A percentile compares a stretch with the other conserved stretches of the same genome.
phyloP scores from a whole-genome alignment of 1,140 invertebrate species.

The Cepaea nemoralis region DNA sequence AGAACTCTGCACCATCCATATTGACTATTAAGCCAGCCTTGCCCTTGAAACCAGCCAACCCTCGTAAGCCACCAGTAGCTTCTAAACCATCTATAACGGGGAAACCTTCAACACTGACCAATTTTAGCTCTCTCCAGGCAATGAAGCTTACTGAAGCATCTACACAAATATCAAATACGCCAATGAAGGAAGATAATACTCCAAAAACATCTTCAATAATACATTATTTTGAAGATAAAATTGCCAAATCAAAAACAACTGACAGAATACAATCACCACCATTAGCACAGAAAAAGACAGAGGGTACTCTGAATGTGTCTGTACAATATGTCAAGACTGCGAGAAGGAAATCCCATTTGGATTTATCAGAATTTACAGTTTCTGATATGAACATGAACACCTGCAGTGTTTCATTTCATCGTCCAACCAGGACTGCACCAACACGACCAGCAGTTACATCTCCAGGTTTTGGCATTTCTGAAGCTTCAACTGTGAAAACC shows the following conservation, averaged over 20 bases:
- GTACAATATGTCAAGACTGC: background rate
- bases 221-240: background rate
- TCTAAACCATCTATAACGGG: too few relatives aligned
- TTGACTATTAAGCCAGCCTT: background rate
- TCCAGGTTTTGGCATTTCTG: background rate
- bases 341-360: background rate
- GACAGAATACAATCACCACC: background rate
- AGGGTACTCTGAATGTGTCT: background rate
- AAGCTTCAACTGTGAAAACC: background rate
- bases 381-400: background rate
- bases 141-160: background rate
- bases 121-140: background rate
- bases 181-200: too few relatives aligned
- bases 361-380: constrained; percentile 20
- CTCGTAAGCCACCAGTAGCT: background rate
- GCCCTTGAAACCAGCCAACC: background rate
- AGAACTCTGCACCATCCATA: background rate
- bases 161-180: background rate
- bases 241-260: background rate
- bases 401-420: background rate
- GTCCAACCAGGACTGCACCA: constrained; percentile 49
- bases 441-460: constrained; percentile 34
- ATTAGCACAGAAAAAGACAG: background rate
- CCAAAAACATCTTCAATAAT: background rate
- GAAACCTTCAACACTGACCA: too few relatives aligned